Base-by-base conservation (phyloP, 2,797 vertebrate genomes). In the Anolis apletophallus region DNA sequence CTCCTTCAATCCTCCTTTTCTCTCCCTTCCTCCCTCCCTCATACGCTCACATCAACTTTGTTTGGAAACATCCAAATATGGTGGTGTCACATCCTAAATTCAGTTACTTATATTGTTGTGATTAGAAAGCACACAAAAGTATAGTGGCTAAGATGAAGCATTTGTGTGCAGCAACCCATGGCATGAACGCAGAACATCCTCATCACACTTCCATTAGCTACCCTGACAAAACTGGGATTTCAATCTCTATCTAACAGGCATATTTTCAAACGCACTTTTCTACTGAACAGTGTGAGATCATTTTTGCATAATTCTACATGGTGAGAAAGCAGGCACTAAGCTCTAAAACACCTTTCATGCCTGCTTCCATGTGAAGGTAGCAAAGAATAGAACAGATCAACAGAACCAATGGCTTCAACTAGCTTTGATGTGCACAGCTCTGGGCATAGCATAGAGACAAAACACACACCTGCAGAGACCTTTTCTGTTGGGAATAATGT, bases 321-420 rank as follows among this genome's bases (percentile, higher is more conserved):
- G 7, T 32, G 10, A 78, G 57, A 74, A 16, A 83, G 36, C 16
- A 46, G 61, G 32, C 57, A 5, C 29, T 40, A 83, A 67, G 59
- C 52, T 68, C 54, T 79, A 73, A 87, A 87, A n/a, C 32, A 64
- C 14, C 76, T 87, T 87, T 79, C 75, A 83, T 54, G 75, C 67
- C 21, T 87, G 81, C 36, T 68, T 54, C 59, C 46, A 29, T 16
- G 52, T 57, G 59, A 86, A 81, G 83, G 69, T 14, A 36, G 50
- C 81, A 83, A 81, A 85, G 34, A 79, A 86, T 83, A 57, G 68
- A 85, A 80, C 26, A 75, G 26, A 26, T 16, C 67, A 36, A 40
- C 34, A 80, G 80, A 82, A 80, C 34, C 14, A 78, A 85, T 36
- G 68, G 68, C 79, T 14, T 88, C 50, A 61, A 3, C 0, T 57